Percentiles rank a stretch among this genome's conserved stretches.
Evolutionary conservation across 1,140 invertebrate species (phyloP).

Genomic region (Aporrectodea caliginosa): DNA sequence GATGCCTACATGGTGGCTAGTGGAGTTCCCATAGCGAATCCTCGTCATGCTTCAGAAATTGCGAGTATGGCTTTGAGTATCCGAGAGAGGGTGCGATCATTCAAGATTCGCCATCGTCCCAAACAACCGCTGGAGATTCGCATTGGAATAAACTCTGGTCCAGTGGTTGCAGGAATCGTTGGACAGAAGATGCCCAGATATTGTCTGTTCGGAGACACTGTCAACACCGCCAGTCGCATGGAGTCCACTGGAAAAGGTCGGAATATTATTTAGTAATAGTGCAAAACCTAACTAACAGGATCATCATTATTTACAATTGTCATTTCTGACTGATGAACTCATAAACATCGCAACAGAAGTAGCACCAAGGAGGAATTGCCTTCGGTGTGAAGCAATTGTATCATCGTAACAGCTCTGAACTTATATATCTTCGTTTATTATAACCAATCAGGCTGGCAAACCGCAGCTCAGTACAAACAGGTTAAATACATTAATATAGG

Average conservation of each 20-base stretch:
- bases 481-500: too few species aligned
- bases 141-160: constrained; percentile 46
- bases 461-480: too few species aligned
- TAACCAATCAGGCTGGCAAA: too few species aligned
- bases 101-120: constrained; percentile 31
- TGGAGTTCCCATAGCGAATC: constrained; percentile 75
- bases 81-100: constrained; percentile 65
- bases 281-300: too few species aligned
- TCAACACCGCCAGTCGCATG: constrained; percentile 72
- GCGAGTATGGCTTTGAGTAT: constrained; percentile 84
- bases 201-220: constrained; percentile 54
- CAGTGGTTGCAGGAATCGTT: constrained; percentile 71
- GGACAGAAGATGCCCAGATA: constrained; percentile 51
- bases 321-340: too few species aligned
- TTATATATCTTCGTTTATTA: too few species aligned
- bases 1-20: constrained; percentile 92
- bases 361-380: too few species aligned
- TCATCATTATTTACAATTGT: too few species aligned
- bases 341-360: too few species aligned
- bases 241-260: constrained; percentile 70
- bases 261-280: too few species aligned
- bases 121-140: constrained; percentile 19
- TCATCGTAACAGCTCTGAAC: too few species aligned
- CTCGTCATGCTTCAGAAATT: constrained; percentile 74
- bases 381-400: too few species aligned